Evolutionary conservation across 2,888 invertebrate genomes (phyloP), one percentile per base, ranked within the genome.

Genomic region (Liodrosophila aerea): DNA sequence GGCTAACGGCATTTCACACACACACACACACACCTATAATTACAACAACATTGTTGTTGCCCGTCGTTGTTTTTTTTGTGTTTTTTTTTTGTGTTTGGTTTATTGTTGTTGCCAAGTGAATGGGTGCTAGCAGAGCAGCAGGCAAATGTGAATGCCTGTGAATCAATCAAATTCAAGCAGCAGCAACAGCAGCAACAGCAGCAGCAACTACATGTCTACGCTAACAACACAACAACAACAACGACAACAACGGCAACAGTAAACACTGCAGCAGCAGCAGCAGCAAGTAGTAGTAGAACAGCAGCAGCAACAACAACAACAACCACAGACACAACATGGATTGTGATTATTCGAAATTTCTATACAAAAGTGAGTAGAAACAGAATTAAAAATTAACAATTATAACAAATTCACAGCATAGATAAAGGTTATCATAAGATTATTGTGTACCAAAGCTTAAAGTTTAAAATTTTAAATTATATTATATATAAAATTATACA

Each of bases 341-440:
- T 75, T 80, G 78, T 75, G 78, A 80, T 85, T 80, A 80, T 56
- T 80, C 78, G 5, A 80, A 80, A 58, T 80, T 80, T 78, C 53
- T 80, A 53, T 80, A 80, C 61, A 80, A 80, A 85, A 82, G 78
- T 80, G 72, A 80, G 78, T 78, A 51, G 4, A 63, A 40, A 36
- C 2, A n/a, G 16, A 37, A 37, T 15, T n/a, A 39, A 39, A 41
- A 41, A 41, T 3, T 12, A 29, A 29, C 7, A 34, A 34, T 12
- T 34, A n/a, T n/a, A n/a, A n/a, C n/a, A n/a, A n/a, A n/a, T n/a
- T n/a, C n/a, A n/a, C n/a, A n/a, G n/a, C n/a, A n/a, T n/a, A n/a
- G n/a, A n/a, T n/a, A n/a, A n/a, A n/a, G n/a, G n/a, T n/a, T n/a
- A n/a, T n/a, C n/a, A n/a, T n/a, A n/a, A n/a, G n/a, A n/a, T n/a